phyloP scores from a whole-genome alignment of 2,797 vertebrate species.

The Hippoglossus hippoglossus region DNA sequence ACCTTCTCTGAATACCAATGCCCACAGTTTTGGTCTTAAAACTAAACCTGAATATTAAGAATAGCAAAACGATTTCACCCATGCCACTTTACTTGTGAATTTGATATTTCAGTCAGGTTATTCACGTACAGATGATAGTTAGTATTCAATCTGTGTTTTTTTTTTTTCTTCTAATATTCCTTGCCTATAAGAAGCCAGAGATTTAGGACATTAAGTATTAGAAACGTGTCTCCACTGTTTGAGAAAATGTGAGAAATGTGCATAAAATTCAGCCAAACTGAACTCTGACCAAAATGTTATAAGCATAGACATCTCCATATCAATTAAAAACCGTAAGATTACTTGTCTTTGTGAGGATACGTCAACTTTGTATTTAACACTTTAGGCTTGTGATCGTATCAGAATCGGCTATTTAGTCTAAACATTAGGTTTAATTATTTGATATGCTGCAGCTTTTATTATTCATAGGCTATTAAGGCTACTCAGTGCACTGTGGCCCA shows the following conservation, averaged over 20 bases:
- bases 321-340: no score
- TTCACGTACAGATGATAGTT: background rate
- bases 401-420: no score
- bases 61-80: constrained; percentile 6
- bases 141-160: background rate
- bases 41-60: constrained; percentile 2
- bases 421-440: no score
- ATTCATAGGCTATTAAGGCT: no score
- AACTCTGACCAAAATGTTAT: no score
- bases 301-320: background rate
- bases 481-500: no score
- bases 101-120: constrained; percentile 15
- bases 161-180: background rate
- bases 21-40: constrained; percentile 2
- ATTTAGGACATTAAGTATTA: constrained; percentile 7
- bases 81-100: constrained; percentile 1
- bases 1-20: constrained; percentile 4
- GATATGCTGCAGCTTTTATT: no score
- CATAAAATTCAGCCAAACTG: no score
- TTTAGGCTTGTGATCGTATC: background rate
- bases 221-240: background rate
- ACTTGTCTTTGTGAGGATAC: background rate
- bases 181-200: background rate
- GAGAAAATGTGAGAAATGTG: background rate
- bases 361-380: background rate